A percentile compares a stretch with the other conserved stretches of the same genome.
Conservation (phyloP, 2,797 vertebrate species). For the Squalus acanthias region DNA sequence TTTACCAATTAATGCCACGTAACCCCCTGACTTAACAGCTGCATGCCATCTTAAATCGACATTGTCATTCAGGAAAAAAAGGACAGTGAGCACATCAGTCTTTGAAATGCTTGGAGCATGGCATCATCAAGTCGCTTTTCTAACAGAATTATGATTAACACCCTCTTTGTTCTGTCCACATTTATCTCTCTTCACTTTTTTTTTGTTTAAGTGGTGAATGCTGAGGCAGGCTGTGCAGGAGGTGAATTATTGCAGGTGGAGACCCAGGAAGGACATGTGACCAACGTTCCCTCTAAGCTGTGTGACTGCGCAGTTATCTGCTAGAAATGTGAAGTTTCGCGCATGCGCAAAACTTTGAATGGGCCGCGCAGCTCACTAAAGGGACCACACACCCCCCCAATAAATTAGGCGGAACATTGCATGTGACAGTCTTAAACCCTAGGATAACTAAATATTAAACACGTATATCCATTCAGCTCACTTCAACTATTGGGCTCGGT, state of each 20-base stretch:
- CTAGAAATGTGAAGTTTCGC: too few species aligned
- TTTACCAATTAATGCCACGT: neutral
- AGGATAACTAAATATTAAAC: neutral
- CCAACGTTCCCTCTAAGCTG: too few species aligned
- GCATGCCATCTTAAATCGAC: neutral
- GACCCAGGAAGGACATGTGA: too few species aligned
- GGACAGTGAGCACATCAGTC: neutral
- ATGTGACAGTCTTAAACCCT: neutral
- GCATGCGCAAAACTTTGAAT: too few species aligned
- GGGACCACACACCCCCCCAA: too few species aligned
- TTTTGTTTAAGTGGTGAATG: neutral
- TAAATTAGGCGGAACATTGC: too few species aligned
- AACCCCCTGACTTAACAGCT: neutral
- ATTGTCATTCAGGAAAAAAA: neutral
- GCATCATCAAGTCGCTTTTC: neutral
- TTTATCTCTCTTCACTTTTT: neutral
- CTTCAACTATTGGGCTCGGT: neutral
- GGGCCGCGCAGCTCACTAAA: too few species aligned
- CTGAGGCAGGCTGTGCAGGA: neutral
- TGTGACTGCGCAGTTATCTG: too few species aligned
- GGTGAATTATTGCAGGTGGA: neutral
- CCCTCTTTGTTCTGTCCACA: neutral
- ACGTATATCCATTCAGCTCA: neutral
- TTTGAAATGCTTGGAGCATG: too few species aligned
- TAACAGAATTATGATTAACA: neutral